Conservation (phyloP, 2,113 vertebrate species). For the Varanus komodoensis region DNA sequence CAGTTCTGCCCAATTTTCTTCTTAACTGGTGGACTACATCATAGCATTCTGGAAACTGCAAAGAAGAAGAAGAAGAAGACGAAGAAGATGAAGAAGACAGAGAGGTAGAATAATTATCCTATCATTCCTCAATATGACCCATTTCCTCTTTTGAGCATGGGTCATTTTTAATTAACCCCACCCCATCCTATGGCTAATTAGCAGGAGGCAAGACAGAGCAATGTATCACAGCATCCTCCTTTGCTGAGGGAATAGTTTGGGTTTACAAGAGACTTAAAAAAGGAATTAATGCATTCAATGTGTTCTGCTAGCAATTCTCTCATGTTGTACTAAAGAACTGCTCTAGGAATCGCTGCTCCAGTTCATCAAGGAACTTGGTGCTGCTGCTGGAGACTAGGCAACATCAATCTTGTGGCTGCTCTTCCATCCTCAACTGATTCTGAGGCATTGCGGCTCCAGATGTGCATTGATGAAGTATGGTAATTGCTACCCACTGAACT, state of each 20-base stretch:
- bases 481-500: conserved; percentile 31
- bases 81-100: too few species aligned
- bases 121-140: too few species aligned
- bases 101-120: too few species aligned
- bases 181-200: too few species aligned
- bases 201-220: too few species aligned
- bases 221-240: too few species aligned
- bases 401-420: conserved; percentile 3
- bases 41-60: too few species aligned
- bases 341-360: background rate
- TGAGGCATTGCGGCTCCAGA: conserved; percentile 35
- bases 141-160: background rate
- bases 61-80: too few species aligned
- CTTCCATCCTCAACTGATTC: conserved; percentile 46
- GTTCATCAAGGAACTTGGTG: background rate
- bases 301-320: background rate
- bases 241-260: background rate
- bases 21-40: too few species aligned
- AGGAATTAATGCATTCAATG: background rate
- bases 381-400: background rate
- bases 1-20: too few species aligned
- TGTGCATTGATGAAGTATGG: conserved; percentile 38
- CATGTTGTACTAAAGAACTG: background rate
- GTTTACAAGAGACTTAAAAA: background rate
- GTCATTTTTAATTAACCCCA: background rate